Conservation (phyloP, 2,888 invertebrate species). For the Mycalesis mineus region DNA sequence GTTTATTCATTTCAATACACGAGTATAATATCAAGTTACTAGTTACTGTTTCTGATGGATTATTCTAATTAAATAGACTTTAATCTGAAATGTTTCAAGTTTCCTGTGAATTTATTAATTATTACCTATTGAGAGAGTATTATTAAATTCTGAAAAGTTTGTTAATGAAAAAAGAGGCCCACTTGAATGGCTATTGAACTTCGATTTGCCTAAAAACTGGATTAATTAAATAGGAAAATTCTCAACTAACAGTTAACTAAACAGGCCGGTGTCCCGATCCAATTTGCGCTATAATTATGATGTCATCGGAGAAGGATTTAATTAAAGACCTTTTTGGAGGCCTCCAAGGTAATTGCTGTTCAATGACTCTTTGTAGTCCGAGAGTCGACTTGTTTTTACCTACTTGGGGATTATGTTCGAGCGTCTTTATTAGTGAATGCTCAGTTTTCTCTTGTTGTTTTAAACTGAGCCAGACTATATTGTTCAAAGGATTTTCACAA, state of each 20-base stretch:
- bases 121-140: no score
- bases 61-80: no score
- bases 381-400: constrained; percentile 51
- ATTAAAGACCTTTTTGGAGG: constrained; percentile 73
- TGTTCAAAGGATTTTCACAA: not conserved
- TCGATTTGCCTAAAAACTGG: constrained; percentile 40
- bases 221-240: constrained; percentile 60
- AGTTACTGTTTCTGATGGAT: not conserved
- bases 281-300: constrained; percentile 76
- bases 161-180: constrained; percentile 6
- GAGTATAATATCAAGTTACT: not conserved
- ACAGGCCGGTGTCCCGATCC: constrained; percentile 67
- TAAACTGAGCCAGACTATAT: not conserved
- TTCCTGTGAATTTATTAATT: no score
- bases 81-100: no score
- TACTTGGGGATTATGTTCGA: constrained; percentile 59
- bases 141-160: no score
- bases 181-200: constrained; percentile 14
- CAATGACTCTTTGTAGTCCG: constrained; percentile 75
- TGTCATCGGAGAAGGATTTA: constrained; percentile 78
- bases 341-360: constrained; percentile 74
- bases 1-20: not conserved
- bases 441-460: constrained; percentile 15
- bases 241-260: constrained; percentile 70
- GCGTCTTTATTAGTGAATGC: constrained; percentile 32